Conservation (phyloP, 2,797 vertebrate species). For the Rallus crepitans region DNA sequence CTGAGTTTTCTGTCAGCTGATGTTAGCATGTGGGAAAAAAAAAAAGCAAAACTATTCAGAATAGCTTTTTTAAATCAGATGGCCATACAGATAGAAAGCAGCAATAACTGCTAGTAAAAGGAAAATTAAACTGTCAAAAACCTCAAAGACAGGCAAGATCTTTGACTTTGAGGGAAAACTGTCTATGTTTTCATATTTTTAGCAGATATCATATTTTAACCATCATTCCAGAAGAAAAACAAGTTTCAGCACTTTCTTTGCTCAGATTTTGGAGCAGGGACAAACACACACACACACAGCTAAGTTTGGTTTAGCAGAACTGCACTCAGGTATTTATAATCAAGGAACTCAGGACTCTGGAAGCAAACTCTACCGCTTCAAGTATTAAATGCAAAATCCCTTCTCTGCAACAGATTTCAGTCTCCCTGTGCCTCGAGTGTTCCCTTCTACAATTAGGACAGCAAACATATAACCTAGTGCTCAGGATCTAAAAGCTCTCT, state of each 20-base stretch:
- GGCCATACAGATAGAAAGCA: neutral
- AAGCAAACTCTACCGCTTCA: neutral
- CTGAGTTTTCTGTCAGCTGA: neutral
- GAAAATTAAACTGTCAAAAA: neutral
- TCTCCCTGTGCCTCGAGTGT: neutral
- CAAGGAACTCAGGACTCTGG: neutral
- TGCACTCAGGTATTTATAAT: neutral
- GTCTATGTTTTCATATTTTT: neutral
- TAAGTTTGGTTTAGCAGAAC: neutral
- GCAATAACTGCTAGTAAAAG: neutral
- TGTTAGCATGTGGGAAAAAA: neutral
- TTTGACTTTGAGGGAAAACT: neutral
- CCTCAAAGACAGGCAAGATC: neutral
- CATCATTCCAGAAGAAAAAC: neutral
- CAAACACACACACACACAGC: rapidly evolving
- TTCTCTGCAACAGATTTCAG: neutral
- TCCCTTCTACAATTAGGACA: neutral
- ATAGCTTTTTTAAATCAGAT: neutral
- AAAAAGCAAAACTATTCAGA: neutral
- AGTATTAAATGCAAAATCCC: neutral
- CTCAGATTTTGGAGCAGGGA: neutral
- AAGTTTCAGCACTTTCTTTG: neutral
- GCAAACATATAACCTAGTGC: neutral
- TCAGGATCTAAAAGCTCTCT: neutral
- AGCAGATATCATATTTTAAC: neutral